These are phyloP conservation scores for Bungarus multicinctus DNA, from an alignment of 2,113 vertebrate species.

Conservation along the genomic window DNA sequence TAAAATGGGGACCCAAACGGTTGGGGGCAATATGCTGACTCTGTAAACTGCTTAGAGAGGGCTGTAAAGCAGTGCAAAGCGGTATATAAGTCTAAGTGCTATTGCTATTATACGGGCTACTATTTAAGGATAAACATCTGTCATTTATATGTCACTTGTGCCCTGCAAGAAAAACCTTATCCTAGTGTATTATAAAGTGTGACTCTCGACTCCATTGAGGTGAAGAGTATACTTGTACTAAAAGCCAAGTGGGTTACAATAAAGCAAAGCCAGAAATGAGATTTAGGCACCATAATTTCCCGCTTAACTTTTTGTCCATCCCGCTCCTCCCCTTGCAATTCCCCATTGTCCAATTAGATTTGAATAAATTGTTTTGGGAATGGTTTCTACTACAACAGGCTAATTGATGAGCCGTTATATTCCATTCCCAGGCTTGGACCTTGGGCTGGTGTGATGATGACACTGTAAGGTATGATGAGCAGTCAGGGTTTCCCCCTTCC, in stretches of 20 bases:
- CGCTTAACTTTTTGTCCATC: neutral
- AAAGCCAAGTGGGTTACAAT: neutral
- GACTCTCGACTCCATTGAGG: neutral
- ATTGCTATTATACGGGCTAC: neutral
- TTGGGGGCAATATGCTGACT: no score
- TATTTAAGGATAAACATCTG: neutral
- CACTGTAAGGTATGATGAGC: neutral
- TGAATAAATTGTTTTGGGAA: neutral
- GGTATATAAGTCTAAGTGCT: no score
- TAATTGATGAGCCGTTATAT: neutral
- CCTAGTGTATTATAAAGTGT: neutral
- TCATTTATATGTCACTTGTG: neutral
- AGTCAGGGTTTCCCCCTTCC: neutral
- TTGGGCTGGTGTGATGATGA: neutral
- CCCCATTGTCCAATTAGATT: neutral
- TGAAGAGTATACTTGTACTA: neutral
- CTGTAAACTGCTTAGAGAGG: no score
- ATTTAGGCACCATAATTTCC: neutral
- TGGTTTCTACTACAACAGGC: neutral
- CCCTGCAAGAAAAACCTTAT: neutral
- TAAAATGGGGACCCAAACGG: no score
- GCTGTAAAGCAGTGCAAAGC: no score
- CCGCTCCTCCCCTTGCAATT: neutral
- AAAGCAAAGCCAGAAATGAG: neutral
- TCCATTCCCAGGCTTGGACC: neutral